These are phyloP conservation scores for Leptocoma aspasia DNA, from an alignment of 2,113 vertebrate species.

Conservation along the genomic window DNA sequence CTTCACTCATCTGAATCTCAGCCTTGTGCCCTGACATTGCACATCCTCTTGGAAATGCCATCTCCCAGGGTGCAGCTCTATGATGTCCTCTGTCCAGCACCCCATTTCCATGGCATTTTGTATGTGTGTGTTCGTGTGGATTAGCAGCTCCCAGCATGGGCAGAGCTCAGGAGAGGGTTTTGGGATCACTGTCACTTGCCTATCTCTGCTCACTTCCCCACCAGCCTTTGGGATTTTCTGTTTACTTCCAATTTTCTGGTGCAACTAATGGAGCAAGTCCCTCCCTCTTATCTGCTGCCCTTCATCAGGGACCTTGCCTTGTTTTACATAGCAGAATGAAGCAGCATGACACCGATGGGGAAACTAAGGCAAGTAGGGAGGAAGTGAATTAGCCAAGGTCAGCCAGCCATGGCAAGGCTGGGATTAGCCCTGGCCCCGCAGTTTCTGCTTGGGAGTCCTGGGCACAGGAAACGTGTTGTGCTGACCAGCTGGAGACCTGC, in stretches of 20 bases:
- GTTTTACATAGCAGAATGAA: neutral
- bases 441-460: fast-evolving
- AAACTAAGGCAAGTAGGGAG: neutral
- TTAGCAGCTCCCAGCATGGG: neutral
- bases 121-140: neutral
- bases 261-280: neutral
- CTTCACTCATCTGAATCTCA: neutral
- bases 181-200: fast-evolving
- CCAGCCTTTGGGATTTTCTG: neutral
- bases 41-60: neutral
- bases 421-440: neutral
- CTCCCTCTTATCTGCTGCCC: neutral
- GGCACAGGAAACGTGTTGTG: neutral
- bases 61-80: neutral
- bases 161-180: neutral
- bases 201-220: fast-evolving
- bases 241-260: neutral
- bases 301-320: neutral
- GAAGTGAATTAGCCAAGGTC: neutral
- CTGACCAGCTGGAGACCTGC: neutral
- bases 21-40: fast-evolving
- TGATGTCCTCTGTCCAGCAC: neutral
- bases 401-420: neutral
- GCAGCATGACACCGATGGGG: fast-evolving
- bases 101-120: neutral